These are phyloP conservation scores for Drosophila stalkeri DNA, from an alignment of 2,888 invertebrate genomes.

Conservation along the genomic window DNA sequence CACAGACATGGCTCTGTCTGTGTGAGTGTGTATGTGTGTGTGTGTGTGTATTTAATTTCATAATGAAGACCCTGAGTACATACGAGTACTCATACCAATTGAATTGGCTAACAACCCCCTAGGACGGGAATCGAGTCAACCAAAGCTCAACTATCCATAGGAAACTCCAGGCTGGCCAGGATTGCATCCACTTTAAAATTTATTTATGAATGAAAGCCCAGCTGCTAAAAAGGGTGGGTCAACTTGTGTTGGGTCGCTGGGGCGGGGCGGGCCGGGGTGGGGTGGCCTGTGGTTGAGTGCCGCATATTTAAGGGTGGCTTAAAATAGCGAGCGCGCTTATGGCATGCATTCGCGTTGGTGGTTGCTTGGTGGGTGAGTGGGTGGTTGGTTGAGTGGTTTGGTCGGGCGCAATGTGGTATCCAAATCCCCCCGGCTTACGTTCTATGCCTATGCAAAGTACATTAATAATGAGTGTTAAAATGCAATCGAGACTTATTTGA, in stretches of 20 bases:
- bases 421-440: slow-evolving; percentile 41
- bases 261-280: too few species aligned
- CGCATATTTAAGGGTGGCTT: slow-evolving; percentile 41
- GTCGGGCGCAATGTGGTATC: slow-evolving; percentile 15
- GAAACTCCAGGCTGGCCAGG: slow-evolving; percentile 40
- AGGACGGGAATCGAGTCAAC: slow-evolving; percentile 6
- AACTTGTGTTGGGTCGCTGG: neutral
- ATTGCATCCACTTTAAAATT: slow-evolving; percentile 76
- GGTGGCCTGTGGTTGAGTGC: neutral
- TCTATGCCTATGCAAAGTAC: slow-evolving; percentile 56
- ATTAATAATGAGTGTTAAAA: slow-evolving; percentile 72
- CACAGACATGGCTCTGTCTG: neutral
- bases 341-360: slow-evolving; percentile 13
- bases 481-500: slow-evolving; percentile 54
- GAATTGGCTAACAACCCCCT: slow-evolving; percentile 52
- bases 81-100: slow-evolving; percentile 53
- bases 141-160: slow-evolving; percentile 42
- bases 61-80: slow-evolving; percentile 67
- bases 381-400: slow-evolving; percentile 4
- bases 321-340: slow-evolving; percentile 11
- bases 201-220: slow-evolving; percentile 70
- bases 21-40: slow-evolving; percentile 22
- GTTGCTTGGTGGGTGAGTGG: slow-evolving; percentile 5
- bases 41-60: slow-evolving; percentile 69
- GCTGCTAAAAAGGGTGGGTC: slow-evolving; percentile 38